Conservation (phyloP, 2,113 vertebrate species). For the Paratilapia polleni region DNA sequence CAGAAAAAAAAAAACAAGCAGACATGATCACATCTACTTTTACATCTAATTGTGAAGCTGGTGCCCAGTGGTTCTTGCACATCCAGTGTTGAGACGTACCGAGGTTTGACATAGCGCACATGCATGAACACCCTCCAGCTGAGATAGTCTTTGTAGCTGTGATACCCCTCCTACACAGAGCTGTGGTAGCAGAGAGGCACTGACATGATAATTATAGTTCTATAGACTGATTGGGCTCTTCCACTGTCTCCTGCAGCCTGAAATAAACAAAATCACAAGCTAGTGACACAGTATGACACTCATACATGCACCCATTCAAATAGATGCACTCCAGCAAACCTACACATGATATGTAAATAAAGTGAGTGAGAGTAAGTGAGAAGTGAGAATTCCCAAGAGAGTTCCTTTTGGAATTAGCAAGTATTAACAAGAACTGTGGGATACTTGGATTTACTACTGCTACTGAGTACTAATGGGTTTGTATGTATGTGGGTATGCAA, state of each 20-base stretch:
- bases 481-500: not conserved
- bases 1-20: not conserved
- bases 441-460: not conserved
- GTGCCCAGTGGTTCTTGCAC: constrained; percentile 4
- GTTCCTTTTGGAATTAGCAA: no score
- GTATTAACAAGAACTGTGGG: no score
- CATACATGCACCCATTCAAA: constrained; percentile 10
- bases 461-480: not conserved
- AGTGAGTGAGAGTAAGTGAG: not conserved
- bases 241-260: constrained; percentile 47
- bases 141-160: constrained; percentile 40
- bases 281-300: constrained; percentile 20
- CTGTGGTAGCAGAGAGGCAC: constrained; percentile 55
- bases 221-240: constrained; percentile 63
- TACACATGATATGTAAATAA: not conserved
- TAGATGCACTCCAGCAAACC: not conserved
- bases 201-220: constrained; percentile 74
- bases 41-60: constrained; percentile 11
- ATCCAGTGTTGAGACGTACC: not conserved
- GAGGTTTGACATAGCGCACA: constrained; percentile 48
- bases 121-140: constrained; percentile 31
- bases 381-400: not conserved
- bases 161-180: constrained; percentile 63
- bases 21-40: constrained; percentile 3
- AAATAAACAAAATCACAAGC: constrained; percentile 64